Evolutionary conservation across 2,888 invertebrate genomes (phyloP).

Genomic region (Tetragonisca angustula): DNA sequence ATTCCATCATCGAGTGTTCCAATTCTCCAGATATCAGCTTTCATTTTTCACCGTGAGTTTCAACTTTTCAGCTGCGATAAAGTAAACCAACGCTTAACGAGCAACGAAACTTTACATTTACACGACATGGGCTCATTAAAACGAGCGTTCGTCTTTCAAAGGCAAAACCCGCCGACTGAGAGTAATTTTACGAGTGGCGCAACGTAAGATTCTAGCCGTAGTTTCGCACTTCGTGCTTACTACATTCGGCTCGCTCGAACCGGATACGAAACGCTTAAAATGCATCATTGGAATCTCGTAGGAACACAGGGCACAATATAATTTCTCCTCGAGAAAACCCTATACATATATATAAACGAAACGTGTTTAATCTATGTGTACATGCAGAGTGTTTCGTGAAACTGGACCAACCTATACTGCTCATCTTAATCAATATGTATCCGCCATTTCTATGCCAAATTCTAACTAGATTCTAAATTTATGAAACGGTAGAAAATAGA

Average conservation of each 20-base stretch:
- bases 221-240: too few species aligned
- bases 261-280: background rate
- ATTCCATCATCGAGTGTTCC: background rate
- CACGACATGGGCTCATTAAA: background rate
- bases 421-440: background rate
- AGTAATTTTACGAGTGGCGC: background rate
- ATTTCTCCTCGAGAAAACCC: constrained; percentile 15
- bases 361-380: background rate
- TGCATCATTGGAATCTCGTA: background rate
- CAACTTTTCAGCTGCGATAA: background rate
- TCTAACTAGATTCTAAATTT: too few species aligned
- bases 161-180: background rate
- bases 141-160: background rate
- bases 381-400: background rate
- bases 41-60: background rate
- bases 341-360: background rate
- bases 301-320: background rate
- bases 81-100: background rate
- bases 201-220: constrained; percentile 1
- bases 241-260: background rate
- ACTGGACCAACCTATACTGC: background rate
- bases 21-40: background rate
- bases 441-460: too few species aligned
- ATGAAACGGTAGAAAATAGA: too few species aligned
- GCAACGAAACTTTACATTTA: constrained; percentile 4